phyloP scores from a whole-genome alignment of 1,140 invertebrate genomes.

The Amyelois transitella region DNA sequence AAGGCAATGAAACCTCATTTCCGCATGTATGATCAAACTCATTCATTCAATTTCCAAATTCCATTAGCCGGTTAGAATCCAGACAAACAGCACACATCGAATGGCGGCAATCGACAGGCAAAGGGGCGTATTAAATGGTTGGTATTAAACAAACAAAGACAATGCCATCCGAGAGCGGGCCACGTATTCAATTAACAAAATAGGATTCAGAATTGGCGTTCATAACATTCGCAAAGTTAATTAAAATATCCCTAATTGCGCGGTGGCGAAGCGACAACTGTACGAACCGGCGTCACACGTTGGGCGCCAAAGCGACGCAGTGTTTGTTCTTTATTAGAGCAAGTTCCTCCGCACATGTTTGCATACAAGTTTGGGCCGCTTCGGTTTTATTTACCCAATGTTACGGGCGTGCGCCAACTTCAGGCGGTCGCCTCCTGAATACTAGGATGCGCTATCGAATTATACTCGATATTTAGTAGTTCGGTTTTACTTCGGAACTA shows the following conservation, averaged over 20 bases:
- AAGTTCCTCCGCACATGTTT: constrained; percentile 48
- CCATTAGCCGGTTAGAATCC: neutral
- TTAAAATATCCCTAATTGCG: constrained; percentile 64
- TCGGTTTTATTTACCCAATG: constrained; percentile 55
- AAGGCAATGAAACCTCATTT: neutral
- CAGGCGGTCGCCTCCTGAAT: constrained; percentile 29
- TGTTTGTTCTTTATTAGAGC: constrained; percentile 64
- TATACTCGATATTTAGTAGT: neutral
- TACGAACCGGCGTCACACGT: constrained; percentile 29
- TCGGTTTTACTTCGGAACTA: too few relatives aligned
- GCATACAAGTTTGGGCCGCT: constrained; percentile 52
- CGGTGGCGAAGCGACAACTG: constrained; percentile 24
- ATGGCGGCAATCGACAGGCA: neutral
- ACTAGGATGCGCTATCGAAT: constrained; percentile 22
- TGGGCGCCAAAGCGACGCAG: constrained; percentile 55
- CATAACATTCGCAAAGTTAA: constrained; percentile 59
- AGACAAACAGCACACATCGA: neutral
- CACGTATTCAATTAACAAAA: constrained; percentile 62
- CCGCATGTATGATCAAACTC: neutral
- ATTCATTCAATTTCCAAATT: neutral
- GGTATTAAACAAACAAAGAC: constrained; percentile 36
- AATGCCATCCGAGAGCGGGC: constrained; percentile 30
- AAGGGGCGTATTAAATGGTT: neutral
- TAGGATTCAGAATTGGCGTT: constrained; percentile 57
- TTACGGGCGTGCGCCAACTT: constrained; percentile 41